Evolutionary conservation across 1,140 invertebrate genomes (phyloP), one percentile per base, ranked within the genome.

Genomic region (Battus philenor): DNA sequence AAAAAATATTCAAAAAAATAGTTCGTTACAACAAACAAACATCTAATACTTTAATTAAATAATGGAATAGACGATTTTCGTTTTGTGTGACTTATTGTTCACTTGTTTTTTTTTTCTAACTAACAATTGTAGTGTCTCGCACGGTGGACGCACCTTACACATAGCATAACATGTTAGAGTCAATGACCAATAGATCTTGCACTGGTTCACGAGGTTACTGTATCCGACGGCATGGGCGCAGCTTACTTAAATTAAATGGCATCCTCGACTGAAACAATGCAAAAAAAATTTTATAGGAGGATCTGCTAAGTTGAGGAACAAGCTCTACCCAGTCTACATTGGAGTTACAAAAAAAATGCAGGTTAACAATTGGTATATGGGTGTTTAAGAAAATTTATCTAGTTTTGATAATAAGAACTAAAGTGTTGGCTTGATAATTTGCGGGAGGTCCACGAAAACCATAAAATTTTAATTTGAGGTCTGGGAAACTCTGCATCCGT

Each of bases 231-330:
- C 69, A 65, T 68, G 60, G 59, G 61, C 71, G 62, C 61, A 58
- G 64, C 64, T 67, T 77, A 70, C 72, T 78, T 83, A 78, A 69
- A 70, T 68, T 80, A 83, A 75, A 80, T 83, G 79, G 76, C 79
- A 83, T 83, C 68, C 59, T 75, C 72, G 79, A 62, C 79, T 83
- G 76, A 17, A 80, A 63, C 18, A n/a, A 18, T 10, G 54, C 3
- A 22, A 9, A 27, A 27, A 27, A 27, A n/a, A 27, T 27, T 6
- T 27, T 27, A 33, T n/a, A n/a, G n/a, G n/a, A n/a, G n/a, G n/a
- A n/a, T n/a, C n/a, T n/a, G n/a, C n/a, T n/a, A n/a, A n/a, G n/a
- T n/a, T n/a, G n/a, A n/a, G n/a, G n/a, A n/a, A n/a, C n/a, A n/a
- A n/a, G n/a, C n/a, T n/a, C n/a, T n/a, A n/a, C n/a, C n/a, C n/a